Evolutionary conservation across 2,113 vertebrate species (phyloP).

Genomic region (Stigmatopora argus): DNA sequence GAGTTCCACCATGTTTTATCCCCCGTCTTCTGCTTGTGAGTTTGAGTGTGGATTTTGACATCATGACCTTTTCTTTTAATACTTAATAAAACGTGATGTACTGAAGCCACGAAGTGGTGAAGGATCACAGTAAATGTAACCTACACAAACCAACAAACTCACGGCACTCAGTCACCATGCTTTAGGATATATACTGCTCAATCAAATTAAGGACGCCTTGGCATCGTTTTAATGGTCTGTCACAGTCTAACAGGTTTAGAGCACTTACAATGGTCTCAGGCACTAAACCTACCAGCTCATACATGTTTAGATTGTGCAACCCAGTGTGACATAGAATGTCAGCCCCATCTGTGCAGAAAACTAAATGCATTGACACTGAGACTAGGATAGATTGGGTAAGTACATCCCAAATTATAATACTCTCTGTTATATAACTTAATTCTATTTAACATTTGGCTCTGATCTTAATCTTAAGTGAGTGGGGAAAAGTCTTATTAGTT

Average conservation of each 20-base stretch:
- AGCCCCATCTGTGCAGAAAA: constrained; percentile 60
- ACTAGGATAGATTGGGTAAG: constrained; percentile 39
- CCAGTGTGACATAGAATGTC: too few species aligned
- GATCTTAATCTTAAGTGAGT: too few species aligned
- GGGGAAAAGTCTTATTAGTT: too few species aligned
- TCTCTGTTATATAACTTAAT: neutral
- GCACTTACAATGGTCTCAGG: constrained; percentile 71
- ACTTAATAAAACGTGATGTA: too few species aligned
- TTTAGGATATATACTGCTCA: constrained; percentile 55
- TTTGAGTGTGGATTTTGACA: too few species aligned
- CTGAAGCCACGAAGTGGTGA: too few species aligned
- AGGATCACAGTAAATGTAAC: too few species aligned
- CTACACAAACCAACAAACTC: constrained; percentile 28
- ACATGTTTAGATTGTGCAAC: constrained; percentile 72
- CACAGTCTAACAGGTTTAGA: constrained; percentile 74
- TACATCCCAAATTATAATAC: neutral
- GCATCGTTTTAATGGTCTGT: constrained; percentile 77
- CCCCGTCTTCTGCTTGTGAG: too few species aligned
- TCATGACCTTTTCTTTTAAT: too few species aligned
- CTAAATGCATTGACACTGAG: constrained; percentile 65
- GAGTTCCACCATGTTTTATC: too few species aligned
- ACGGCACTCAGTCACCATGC: constrained; percentile 48
- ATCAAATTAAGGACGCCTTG: constrained; percentile 67
- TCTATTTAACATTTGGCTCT: constrained; percentile 3
- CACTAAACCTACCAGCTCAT: constrained; percentile 71